Conservation (phyloP, 2,113 vertebrate species). For the Albula glossodonta region DNA sequence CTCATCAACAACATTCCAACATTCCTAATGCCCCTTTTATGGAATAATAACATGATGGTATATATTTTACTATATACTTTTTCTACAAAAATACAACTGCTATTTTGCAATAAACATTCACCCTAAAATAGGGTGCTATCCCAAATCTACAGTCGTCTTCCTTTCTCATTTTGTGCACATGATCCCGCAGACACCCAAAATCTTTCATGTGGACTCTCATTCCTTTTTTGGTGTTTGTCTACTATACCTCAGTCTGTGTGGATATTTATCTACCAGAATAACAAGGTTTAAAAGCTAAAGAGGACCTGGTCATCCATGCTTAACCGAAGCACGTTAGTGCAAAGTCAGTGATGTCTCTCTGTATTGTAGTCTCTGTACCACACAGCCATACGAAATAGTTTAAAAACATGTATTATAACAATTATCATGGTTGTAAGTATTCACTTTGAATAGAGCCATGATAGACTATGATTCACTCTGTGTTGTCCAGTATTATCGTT, state of each 20-base stretch:
- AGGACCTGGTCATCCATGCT: too few relatives aligned
- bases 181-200: neutral
- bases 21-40: neutral
- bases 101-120: too few relatives aligned
- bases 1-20: neutral
- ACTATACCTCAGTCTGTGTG: too few relatives aligned
- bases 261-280: neutral
- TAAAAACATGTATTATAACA: neutral
- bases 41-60: too few relatives aligned
- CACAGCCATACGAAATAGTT: constrained; percentile 20
- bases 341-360: neutral
- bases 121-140: neutral
- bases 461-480: neutral
- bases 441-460: neutral
- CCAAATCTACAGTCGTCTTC: neutral
- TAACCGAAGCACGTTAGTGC: too few relatives aligned
- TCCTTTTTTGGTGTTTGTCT: neutral
- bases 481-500: neutral
- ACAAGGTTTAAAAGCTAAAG: too few relatives aligned
- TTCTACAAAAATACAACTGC: too few relatives aligned
- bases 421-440: neutral
- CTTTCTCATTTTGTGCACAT: neutral
- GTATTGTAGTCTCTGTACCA: neutral
- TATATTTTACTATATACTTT: too few relatives aligned
- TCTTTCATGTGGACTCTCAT: neutral